Percentiles rank a stretch among this genome's conserved stretches.
These are phyloP conservation scores for Myrmophylax atrothorax DNA, from an alignment of 2,113 vertebrate genomes.

Conservation along the genomic window DNA sequence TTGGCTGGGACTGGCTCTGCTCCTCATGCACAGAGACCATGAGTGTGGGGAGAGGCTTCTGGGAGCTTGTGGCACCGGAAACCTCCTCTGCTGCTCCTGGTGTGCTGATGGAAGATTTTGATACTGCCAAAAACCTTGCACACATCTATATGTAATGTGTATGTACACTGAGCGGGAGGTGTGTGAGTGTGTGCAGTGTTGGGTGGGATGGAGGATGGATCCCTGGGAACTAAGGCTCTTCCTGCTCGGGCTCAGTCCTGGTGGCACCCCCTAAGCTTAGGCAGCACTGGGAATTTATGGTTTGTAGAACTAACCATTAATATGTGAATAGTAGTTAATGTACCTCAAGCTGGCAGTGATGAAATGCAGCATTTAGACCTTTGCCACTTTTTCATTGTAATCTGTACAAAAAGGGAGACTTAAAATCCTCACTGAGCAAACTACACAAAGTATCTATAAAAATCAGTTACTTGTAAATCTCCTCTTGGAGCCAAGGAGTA, in stretches of 20 bases:
- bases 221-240: neutral
- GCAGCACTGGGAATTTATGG: neutral
- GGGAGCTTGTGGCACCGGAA: accelerated
- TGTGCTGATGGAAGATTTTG: neutral
- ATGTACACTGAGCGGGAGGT: neutral
- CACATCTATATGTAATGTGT: accelerated
- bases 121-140: neutral
- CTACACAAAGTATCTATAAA: neutral
- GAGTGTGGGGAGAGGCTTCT: neutral
- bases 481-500: neutral
- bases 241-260: neutral
- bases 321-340: neutral
- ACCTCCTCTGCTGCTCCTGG: neutral
- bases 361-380: neutral
- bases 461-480: neutral
- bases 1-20: neutral
- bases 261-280: neutral
- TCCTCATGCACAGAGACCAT: neutral
- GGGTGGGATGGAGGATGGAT: neutral
- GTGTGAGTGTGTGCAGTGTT: accelerated
- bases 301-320: neutral
- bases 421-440: neutral
- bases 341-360: neutral
- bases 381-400: neutral
- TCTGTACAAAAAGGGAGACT: neutral